Conservation (phyloP, 2,888 invertebrate species). For the Cryptocephalus primarius region DNA sequence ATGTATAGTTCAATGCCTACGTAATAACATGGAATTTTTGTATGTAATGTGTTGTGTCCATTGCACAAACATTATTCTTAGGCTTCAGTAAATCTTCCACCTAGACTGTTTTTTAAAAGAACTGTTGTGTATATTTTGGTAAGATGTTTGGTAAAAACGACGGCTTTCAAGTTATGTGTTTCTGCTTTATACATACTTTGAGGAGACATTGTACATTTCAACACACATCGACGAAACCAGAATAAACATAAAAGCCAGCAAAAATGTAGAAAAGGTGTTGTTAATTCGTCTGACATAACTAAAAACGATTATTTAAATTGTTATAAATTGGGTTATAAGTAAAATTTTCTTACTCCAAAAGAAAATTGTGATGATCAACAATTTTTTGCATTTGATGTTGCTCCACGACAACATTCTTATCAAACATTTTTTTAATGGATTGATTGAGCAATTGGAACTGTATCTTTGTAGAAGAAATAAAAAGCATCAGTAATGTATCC, state of each 20-base stretch:
- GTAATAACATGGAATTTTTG: neutral
- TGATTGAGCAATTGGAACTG: neutral
- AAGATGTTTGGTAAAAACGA: neutral
- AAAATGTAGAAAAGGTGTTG: neutral
- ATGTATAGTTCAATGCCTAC: no score
- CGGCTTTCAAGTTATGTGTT: neutral
- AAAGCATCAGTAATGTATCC: neutral
- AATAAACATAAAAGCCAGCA: conserved; percentile 2
- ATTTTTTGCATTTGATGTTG: neutral
- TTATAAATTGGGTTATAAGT: neutral
- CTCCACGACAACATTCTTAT: neutral
- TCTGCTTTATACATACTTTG: neutral
- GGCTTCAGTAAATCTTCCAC: no score
- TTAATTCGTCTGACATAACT: conserved; percentile 1
- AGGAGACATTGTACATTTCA: conserved; percentile 3
- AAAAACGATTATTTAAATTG: neutral
- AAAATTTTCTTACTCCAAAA: neutral
- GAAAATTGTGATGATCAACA: neutral
- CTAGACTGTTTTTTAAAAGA: no score
- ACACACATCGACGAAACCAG: conserved; percentile 3
- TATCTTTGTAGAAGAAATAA: neutral
- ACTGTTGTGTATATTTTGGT: neutral
- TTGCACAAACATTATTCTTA: no score
- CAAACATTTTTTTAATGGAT: neutral
- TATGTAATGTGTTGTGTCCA: no score